Conservation (phyloP, 2,797 vertebrate genomes). For the Emydoidea blandingii region DNA sequence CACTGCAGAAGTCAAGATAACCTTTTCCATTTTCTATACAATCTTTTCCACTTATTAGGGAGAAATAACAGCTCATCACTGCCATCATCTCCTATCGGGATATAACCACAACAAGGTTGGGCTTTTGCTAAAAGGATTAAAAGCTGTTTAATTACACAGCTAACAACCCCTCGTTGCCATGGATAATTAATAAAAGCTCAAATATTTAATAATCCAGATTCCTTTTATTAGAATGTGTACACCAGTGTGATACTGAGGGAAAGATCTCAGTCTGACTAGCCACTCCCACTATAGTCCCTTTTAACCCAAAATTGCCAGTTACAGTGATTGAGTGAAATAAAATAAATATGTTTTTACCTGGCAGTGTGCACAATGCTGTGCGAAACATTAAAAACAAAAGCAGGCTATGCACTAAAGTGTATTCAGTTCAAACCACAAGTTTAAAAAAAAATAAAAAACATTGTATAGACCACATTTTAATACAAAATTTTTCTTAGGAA, state of each 20-base stretch:
- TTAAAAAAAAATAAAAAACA: no score
- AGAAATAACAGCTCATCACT: neutral
- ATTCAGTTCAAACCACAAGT: neutral
- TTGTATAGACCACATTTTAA: neutral
- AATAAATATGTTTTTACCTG: neutral
- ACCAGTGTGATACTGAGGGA: neutral
- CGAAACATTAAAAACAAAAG: no score
- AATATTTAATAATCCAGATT: neutral
- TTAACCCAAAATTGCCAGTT: neutral
- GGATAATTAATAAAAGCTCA: neutral
- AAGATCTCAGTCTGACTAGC: neutral
- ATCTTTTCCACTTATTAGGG: neutral
- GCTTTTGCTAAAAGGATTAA: neutral
- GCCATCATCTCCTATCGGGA: neutral
- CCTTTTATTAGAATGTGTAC: neutral
- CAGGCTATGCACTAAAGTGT: neutral
- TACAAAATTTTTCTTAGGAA: no score
- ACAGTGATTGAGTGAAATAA: neutral
- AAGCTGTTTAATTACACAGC: no score
- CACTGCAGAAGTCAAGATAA: neutral
- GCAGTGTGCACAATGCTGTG: accelerated
- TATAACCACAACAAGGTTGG: neutral
- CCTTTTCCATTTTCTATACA: neutral
- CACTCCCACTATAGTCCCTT: neutral
- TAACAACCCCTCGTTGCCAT: neutral